These are phyloP conservation scores for Catharus ustulatus DNA, from an alignment of 2,797 vertebrate species.

Conservation along the genomic window DNA sequence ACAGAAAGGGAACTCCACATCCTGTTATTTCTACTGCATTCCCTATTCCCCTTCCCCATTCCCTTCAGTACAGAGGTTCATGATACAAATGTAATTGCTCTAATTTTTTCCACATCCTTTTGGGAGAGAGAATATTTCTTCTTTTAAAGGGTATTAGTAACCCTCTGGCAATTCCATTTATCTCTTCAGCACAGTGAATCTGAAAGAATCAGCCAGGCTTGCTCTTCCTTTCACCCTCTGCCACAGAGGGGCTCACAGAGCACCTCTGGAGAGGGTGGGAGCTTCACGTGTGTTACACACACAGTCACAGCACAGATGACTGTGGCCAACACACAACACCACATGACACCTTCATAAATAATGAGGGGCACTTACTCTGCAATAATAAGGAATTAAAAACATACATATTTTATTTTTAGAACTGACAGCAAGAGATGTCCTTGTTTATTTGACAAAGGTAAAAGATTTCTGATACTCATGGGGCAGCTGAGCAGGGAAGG, in stretches of 20 bases:
- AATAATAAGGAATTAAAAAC: slow-evolving; percentile 15
- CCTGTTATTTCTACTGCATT: not conserved
- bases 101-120: slow-evolving; percentile 67
- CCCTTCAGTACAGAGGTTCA: slow-evolving; percentile 60
- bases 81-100: slow-evolving; percentile 72
- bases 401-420: slow-evolving; percentile 30
- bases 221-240: not conserved
- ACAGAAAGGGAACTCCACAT: not conserved
- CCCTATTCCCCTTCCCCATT: slow-evolving; percentile 23
- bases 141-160: slow-evolving; percentile 72
- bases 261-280: not conserved
- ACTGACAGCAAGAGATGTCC: not conserved
- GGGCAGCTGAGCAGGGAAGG: not conserved
- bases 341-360: slow-evolving; percentile 6
- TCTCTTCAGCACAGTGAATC: slow-evolving; percentile 56
- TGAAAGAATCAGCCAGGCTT: not conserved
- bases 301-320: not conserved
- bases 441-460: not conserved
- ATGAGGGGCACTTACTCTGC: not conserved
- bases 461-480: not conserved
- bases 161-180: slow-evolving; percentile 75
- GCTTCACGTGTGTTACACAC: accelerated
- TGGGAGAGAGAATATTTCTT: slow-evolving; percentile 67
- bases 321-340: not conserved
- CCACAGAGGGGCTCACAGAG: not conserved